Evolutionary conservation across 1,140 invertebrate species (phyloP), one percentile per base, ranked within the genome.

Genomic region (Tachypleus tridentatus): DNA sequence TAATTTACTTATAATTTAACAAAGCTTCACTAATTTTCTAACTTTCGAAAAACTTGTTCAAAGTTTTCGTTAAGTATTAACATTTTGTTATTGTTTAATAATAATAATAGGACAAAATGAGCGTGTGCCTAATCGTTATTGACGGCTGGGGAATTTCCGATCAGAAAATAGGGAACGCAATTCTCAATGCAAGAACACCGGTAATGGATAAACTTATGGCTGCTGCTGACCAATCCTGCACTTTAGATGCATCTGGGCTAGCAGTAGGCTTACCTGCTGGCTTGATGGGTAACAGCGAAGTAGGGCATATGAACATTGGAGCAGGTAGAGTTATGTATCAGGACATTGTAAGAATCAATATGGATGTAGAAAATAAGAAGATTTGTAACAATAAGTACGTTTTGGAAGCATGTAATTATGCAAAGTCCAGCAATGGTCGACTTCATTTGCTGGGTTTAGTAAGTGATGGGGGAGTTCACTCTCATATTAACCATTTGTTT

Each of bases 201-300:
- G 74, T 79, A 3, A 80, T 79, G 79, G 73, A 75, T 60, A 63
- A 68, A 47, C 65, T 79, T 2, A 70, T 74, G 9, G 64, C 72
- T 60, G 57, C 57, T 47, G 70, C 71, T 6, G 78, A 72, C 8
- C 77, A 80, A 61, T 77, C 75, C 73, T 54, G 69, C 9, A 73
- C 76, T 63, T 70, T 82, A 10, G 78, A 77, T 64, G 80, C 80
- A n/a, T 77, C 76, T 50, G 81, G 81, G 6, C 60, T 74, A 47
- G 73, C 76, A 47, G 81, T 80, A 62, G 80, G 80, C 51, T 71
- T 81, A 52, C 80, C 78, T 5, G 76, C 75, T 59, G 79, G 79
- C 53, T 70, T 79, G 53, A 80, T 80, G 79, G 80, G 80, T 5
- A 81, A 81, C 63, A 80, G 78, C n/a, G 80, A 81, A 74, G 81